Evolutionary conservation across 37 sponge, comb jelly and placozoan species (phyloP).

Genomic region (Spongilla lacustris): DNA sequence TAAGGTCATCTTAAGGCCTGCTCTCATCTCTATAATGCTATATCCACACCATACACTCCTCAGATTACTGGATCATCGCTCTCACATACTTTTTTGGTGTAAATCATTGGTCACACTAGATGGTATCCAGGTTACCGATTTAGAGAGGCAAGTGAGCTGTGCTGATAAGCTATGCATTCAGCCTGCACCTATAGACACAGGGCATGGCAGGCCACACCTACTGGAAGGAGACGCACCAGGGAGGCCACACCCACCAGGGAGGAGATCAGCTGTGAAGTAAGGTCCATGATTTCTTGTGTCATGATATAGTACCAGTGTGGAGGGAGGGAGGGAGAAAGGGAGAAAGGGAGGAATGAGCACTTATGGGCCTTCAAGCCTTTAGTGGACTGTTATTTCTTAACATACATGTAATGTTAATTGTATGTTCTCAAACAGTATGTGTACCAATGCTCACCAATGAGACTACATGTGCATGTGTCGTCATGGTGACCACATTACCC

Average conservation of each 20-base stretch:
- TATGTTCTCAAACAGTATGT: too few species aligned
- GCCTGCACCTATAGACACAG: not conserved
- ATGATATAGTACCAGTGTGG: not conserved
- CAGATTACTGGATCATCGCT: conserved; percentile 50
- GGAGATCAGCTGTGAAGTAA: not conserved
- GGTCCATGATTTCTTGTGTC: not conserved
- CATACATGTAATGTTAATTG: too few species aligned
- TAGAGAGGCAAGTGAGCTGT: conserved; percentile 35
- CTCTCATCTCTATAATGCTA: too few species aligned
- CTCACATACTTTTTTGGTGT: conserved; percentile 57
- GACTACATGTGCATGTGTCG: too few species aligned
- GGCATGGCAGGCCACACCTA: not conserved
- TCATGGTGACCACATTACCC: too few species aligned
- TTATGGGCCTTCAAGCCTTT: too few species aligned
- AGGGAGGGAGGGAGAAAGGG: not conserved
- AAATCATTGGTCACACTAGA: conserved; percentile 37
- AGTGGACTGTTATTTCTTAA: too few species aligned
- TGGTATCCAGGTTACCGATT: conserved; percentile 23
- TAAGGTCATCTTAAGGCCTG: not conserved
- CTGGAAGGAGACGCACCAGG: not conserved
- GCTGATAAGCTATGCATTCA: not conserved
- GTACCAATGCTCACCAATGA: too few species aligned
- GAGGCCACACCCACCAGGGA: too few species aligned
- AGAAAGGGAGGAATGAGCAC: not conserved
- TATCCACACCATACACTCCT: too few species aligned